Conservation (phyloP, 2,888 invertebrate species). For the Dione vanillae region DNA sequence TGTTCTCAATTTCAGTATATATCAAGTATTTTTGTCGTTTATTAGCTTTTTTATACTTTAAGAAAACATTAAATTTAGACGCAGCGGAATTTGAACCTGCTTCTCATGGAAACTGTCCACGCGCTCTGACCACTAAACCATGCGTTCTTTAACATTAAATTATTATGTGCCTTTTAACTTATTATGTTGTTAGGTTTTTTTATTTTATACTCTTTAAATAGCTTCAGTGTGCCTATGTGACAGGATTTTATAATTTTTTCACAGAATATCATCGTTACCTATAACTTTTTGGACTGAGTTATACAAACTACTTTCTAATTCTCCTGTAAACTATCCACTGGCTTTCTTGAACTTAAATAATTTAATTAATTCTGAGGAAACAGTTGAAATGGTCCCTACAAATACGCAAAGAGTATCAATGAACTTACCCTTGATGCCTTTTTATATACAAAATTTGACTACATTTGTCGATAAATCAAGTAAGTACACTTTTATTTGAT, state of each 20-base stretch:
- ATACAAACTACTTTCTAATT: constrained; percentile 62
- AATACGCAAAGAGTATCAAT: constrained; percentile 63
- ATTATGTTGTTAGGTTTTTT: too few relatives aligned
- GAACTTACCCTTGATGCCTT: constrained; percentile 68
- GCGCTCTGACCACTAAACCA: too few relatives aligned
- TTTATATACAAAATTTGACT: constrained; percentile 69
- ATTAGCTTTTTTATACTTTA: neutral
- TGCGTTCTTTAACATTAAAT: too few relatives aligned
- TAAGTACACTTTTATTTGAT: too few relatives aligned
- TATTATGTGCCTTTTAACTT: too few relatives aligned
- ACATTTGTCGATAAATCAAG: constrained; percentile 57
- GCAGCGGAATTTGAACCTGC: too few relatives aligned
- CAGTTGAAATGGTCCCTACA: constrained; percentile 56
- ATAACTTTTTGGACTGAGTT: constrained; percentile 71
- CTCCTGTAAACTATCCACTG: constrained; percentile 66
- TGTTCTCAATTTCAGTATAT: too few relatives aligned
- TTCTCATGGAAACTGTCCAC: too few relatives aligned
- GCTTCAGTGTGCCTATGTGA: too few relatives aligned
- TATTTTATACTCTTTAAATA: too few relatives aligned
- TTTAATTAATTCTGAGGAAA: constrained; percentile 49
- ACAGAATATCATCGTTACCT: constrained; percentile 65
- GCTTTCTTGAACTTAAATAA: constrained; percentile 60
- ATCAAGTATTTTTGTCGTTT: neutral
- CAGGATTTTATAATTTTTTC: neutral
- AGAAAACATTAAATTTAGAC: too few relatives aligned